Conservation (phyloP, 2,888 invertebrate genomes). For the Philaethria dido region DNA sequence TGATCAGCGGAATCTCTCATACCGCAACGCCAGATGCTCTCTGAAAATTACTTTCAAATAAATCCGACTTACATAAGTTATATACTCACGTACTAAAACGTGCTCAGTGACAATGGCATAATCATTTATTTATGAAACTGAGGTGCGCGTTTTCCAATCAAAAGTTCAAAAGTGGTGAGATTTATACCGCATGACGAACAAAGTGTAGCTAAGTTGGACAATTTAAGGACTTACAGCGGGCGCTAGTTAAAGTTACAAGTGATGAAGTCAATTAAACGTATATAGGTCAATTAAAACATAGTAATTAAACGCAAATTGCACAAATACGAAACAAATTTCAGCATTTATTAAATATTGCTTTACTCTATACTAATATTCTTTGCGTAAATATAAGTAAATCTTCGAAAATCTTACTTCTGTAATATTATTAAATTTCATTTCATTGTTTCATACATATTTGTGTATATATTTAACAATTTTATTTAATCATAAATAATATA, state of each 20-base stretch:
- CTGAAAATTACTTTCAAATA: constrained; percentile 81
- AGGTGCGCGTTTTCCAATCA: constrained; percentile 37
- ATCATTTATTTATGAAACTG: constrained; percentile 55
- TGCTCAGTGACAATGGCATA: constrained; percentile 56
- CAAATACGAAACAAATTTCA: background rate
- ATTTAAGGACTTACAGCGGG: background rate
- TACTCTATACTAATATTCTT: too few relatives aligned
- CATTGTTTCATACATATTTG: too few relatives aligned
- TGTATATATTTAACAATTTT: too few relatives aligned
- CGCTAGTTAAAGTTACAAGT: constrained; percentile 15
- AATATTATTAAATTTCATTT: too few relatives aligned
- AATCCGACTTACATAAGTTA: constrained; percentile 68
- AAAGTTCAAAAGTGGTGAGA: constrained; percentile 16
- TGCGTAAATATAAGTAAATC: background rate
- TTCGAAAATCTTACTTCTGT: too few relatives aligned
- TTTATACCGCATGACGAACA: constrained; percentile 11
- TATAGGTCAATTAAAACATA: background rate
- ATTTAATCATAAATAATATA: background rate
- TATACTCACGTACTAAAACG: constrained; percentile 48
- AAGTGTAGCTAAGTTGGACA: constrained; percentile 1
- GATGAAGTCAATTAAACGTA: too few relatives aligned
- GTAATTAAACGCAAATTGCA: background rate
- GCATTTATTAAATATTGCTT: too few relatives aligned
- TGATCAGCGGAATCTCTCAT: constrained; percentile 80
- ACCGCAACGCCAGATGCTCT: constrained; percentile 80